phyloP scores from a whole-genome alignment of 2,113 vertebrate species.

The Dolichotis patagonum region DNA sequence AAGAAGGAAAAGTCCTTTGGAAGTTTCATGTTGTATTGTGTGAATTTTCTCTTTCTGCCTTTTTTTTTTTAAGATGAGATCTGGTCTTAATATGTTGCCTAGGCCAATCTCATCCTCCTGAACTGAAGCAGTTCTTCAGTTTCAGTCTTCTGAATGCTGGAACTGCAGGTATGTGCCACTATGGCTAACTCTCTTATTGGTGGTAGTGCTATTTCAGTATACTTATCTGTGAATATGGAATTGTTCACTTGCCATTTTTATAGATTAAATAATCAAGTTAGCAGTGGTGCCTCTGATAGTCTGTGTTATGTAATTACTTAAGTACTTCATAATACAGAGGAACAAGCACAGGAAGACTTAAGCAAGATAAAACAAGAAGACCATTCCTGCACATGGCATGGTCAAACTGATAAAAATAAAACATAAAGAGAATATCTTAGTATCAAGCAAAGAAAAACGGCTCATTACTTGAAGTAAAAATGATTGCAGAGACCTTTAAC shows the following conservation, averaged over 20 bases:
- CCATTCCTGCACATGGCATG: neutral
- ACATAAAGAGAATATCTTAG: neutral
- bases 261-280: neutral
- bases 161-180: neutral
- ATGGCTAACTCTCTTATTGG: neutral
- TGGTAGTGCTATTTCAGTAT: conserved; percentile 22
- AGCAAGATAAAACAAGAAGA: neutral
- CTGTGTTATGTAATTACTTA: neutral
- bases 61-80: neutral
- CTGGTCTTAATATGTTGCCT: neutral
- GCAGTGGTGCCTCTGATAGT: neutral
- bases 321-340: neutral
- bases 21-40: conserved; percentile 41
- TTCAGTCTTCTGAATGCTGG: neutral
- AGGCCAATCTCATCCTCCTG: neutral
- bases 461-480: neutral
- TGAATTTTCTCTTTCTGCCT: neutral
- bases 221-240: neutral
- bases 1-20: conserved; percentile 48
- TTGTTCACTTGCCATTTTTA: conserved; percentile 26
- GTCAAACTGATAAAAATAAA: neutral
- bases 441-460: neutral
- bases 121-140: neutral
- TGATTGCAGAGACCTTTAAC: neutral
- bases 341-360: neutral